These are phyloP conservation scores for Heliothis virescens DNA, from an alignment of 1,140 invertebrate genomes.

Conservation along the genomic window DNA sequence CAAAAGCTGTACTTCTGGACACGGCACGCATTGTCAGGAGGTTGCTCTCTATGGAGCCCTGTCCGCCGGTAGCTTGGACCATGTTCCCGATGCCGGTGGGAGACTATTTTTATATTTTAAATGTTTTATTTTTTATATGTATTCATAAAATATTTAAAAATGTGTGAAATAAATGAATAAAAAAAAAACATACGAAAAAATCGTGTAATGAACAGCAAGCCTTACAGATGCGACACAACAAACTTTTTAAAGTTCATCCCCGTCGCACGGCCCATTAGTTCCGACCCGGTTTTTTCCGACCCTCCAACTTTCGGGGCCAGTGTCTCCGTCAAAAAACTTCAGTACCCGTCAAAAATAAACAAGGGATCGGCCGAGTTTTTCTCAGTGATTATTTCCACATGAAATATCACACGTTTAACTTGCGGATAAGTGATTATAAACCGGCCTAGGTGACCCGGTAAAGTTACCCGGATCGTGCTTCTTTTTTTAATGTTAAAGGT, in stretches of 20 bases:
- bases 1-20: no score
- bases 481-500: not conserved
- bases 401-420: constrained; percentile 42
- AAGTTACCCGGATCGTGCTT: not conserved
- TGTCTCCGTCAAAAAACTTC: constrained; percentile 28
- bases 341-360: constrained; percentile 41
- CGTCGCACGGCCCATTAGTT: constrained; percentile 37
- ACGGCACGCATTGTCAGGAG: no score
- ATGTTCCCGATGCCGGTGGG: no score
- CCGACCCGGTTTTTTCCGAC: constrained; percentile 25
- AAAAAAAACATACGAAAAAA: constrained; percentile 5
- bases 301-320: constrained; percentile 38
- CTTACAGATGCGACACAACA: constrained; percentile 12
- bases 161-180: no score
- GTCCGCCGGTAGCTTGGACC: no score
- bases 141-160: no score
- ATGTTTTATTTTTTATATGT: no score
- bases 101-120: no score
- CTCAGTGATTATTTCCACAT: constrained; percentile 45
- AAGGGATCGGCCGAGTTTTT: constrained; percentile 38
- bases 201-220: not conserved
- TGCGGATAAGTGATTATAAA: constrained; percentile 31
- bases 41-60: no score
- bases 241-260: constrained; percentile 46
- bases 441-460: constrained; percentile 19